These are phyloP conservation scores for Plusia festucae DNA, from an alignment of 2,888 invertebrate species.

Conservation along the genomic window DNA sequence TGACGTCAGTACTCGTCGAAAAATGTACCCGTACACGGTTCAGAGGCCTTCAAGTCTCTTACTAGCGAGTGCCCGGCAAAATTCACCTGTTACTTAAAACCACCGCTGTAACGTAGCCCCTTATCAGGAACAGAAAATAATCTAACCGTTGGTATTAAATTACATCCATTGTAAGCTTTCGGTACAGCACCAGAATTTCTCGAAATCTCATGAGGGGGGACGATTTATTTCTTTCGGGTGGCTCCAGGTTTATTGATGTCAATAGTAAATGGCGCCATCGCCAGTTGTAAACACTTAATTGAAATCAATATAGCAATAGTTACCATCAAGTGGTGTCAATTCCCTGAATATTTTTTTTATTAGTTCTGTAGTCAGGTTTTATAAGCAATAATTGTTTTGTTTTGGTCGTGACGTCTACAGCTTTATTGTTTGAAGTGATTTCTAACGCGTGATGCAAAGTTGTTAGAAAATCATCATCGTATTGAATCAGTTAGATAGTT, in stretches of 20 bases:
- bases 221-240: slow-evolving; percentile 46
- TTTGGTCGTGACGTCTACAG: slow-evolving; percentile 52
- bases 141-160: slow-evolving; percentile 18
- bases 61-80: slow-evolving; percentile 57
- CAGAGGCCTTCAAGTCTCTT: slow-evolving; percentile 62
- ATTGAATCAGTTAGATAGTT: slow-evolving; percentile 60
- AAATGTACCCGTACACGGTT: slow-evolving; percentile 54
- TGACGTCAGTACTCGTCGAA: slow-evolving; percentile 72
- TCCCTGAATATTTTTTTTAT: slow-evolving; percentile 68
- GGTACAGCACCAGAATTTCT: slow-evolving; percentile 26
- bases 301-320: slow-evolving; percentile 68
- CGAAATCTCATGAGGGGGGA: slow-evolving; percentile 28
- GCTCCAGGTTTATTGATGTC: slow-evolving; percentile 12
- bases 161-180: slow-evolving; percentile 34
- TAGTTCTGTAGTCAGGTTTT: slow-evolving; percentile 54
- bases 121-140: slow-evolving; percentile 22
- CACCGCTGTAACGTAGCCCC: slow-evolving; percentile 40
- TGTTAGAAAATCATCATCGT: slow-evolving; percentile 59
- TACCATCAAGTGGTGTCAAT: slow-evolving; percentile 69
- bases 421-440: slow-evolving; percentile 33
- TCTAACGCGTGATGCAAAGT: slow-evolving; percentile 57
- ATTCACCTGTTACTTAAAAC: slow-evolving; percentile 64
- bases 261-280: slow-evolving; percentile 35
- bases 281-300: slow-evolving; percentile 65
- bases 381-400: slow-evolving; percentile 61